These are phyloP conservation scores for Penaeus vannamei DNA, from an alignment of 1,140 invertebrate species.

Conservation along the genomic window DNA sequence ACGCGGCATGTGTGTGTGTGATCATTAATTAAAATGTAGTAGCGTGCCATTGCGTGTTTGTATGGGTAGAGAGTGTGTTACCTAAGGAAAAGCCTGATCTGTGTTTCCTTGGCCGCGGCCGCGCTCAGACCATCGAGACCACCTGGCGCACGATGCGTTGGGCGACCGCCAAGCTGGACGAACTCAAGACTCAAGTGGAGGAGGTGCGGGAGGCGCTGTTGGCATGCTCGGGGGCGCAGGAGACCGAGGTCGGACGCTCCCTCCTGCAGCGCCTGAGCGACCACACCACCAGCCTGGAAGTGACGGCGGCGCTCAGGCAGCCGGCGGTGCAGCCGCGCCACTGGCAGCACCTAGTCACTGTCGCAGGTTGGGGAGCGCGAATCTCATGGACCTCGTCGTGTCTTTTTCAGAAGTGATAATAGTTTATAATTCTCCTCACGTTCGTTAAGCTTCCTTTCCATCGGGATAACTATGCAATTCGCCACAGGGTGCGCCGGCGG, in stretches of 20 bases:
- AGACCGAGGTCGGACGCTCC: slow-evolving; percentile 27
- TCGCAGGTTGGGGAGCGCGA: slow-evolving; percentile 34
- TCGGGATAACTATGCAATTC: neutral
- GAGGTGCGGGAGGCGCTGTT: slow-evolving; percentile 24
- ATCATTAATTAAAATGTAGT: too few relatives aligned
- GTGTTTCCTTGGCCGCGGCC: neutral
- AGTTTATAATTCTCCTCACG: neutral
- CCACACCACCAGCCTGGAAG: slow-evolving; percentile 51
- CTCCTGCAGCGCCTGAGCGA: slow-evolving; percentile 46
- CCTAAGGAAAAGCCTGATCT: too few relatives aligned
- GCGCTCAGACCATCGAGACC: slow-evolving; percentile 44
- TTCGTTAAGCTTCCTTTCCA: neutral
- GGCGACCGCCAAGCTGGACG: slow-evolving; percentile 49
- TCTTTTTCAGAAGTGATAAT: neutral
- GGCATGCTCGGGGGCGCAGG: slow-evolving; percentile 17
- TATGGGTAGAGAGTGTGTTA: neutral
- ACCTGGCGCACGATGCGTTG: slow-evolving; percentile 58
- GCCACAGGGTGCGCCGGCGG: slow-evolving; percentile 9
- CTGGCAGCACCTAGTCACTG: slow-evolving; percentile 55
- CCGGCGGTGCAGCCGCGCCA: slow-evolving; percentile 58
- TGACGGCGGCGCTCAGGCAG: slow-evolving; percentile 57
- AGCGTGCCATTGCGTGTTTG: neutral
- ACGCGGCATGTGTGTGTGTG: neutral
- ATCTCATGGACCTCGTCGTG: too few relatives aligned
- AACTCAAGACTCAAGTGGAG: slow-evolving; percentile 48